Evolutionary conservation across 2,113 vertebrate species (phyloP), one percentile per base, ranked within the genome.

Genomic region (Nicator chloris): DNA sequence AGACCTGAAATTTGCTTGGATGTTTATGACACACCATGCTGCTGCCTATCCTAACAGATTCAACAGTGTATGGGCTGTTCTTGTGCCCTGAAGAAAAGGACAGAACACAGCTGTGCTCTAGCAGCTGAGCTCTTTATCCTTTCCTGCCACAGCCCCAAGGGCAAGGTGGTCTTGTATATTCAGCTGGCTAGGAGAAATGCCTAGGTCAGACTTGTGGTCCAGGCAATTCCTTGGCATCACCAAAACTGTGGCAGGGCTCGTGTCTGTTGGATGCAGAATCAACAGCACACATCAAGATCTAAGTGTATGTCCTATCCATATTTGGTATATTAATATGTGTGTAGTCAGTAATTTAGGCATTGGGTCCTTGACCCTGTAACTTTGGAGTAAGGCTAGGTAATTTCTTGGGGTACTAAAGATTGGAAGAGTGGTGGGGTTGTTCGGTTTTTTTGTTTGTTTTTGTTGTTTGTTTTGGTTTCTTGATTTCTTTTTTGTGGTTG

Each of bases 381-480:
- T 0, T 0, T 59, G 31, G 31, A 11, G 3, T 40, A 54, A 37
- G 17, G 61, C 15, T 4, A 59, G 3, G 3, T 45, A 37, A 27
- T 59, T 83, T 86, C 23, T 54, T 77, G 27, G 23, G 31, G 56
- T 59, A 50, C 1, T 40, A 35, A 50, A 59, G 1, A 6, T 13
- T 47, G 17, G 15, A 72, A 40, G 5, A 47, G 5, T 18, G n/a
- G n/a, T n/a, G n/a, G n/a, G n/a, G n/a, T n/a, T n/a, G 3, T 11
- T 59, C 1, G 50, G 24, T 6, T 26, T 16, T 21, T 18, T 16
- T 49, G n/a, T n/a, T n/a, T n/a, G n/a, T n/a, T n/a, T n/a, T n/a
- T n/a, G n/a, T n/a, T n/a, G n/a, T n/a, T n/a, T n/a, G n/a, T n/a
- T n/a, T n/a, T n/a, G n/a, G n/a, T n/a, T n/a, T n/a, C n/a, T n/a